Base-by-base conservation (phyloP, 2,888 invertebrate species). In the Mimachlamys varia region DNA sequence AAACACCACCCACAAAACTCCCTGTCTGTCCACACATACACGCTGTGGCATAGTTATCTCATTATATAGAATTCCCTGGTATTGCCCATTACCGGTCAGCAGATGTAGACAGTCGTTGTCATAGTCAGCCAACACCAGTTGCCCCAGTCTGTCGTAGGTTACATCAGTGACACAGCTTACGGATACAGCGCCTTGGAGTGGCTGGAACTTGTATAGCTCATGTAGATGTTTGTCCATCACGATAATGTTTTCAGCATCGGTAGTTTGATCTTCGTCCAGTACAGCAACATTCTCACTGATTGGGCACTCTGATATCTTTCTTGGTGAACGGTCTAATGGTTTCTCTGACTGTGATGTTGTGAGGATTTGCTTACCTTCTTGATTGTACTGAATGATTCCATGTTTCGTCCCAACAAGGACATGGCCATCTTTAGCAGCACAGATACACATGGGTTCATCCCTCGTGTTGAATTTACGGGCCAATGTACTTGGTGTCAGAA, bases 1-100 rank as follows among this genome's bases (percentile, higher is more conserved):
- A 27, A 62, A 62, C 62, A n/a, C n/a, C 22, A 62, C n/a, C 62
- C 62, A 62, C n/a, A 62, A 27, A n/a, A n/a, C 62, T 62, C 62
- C 62, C 22, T 62, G 19, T 1, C 22, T 62, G 62, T 62, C 62
- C n/a, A 27, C 62, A 62, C 1, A 27, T 12, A 62, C 62, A n/a
- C 1, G 1, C 2, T 2, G 62, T 22, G 62, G 62, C 1, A 0
- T 27, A 10, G 2, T 10, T 15, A 1, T 62, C 3, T n/a, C 62
- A n/a, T 4, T n/a, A n/a, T 22, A 12, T 4, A 62, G 27, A 15
- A 4, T 0, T 10, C 22, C 10, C 7, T n/a, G 62, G 27, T 62
- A n/a, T 62, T 62, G 62, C n/a, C 62, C 62, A 22, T 62, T 12
- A n/a, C 62, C 62, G 4, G 3, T n/a, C n/a, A 62, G 22, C 22